Evolutionary conservation across 2,113 vertebrate genomes (phyloP), one percentile per base, ranked within the genome.

Genomic region (Odobenus rosmarus): DNA sequence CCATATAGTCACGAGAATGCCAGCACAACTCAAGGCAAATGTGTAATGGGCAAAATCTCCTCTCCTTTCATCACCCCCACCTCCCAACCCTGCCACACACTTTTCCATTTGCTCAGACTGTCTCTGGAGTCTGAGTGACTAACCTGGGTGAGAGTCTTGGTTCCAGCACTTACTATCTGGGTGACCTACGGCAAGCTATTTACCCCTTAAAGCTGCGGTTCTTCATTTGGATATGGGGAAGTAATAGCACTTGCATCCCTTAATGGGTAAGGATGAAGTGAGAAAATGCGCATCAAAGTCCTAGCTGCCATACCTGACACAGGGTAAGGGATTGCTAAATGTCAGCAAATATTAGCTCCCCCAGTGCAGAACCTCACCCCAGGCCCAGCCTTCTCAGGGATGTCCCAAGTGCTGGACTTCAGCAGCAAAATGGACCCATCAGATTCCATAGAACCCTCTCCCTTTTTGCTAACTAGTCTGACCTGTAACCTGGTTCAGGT

Each of bases 31-130:
- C 3, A 59, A 80, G 21, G 31, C 33, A 88, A 88, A 51, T 51
- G 15, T 39, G 4, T 84, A 67, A 26, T 9, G 46, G 46, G 55
- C n/a, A 81, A 93, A 64, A 31, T 76, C 74, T 39, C 26, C 53
- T 80, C 19, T 14, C 2, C 18, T 71, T 85, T 81, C 51, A 74
- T 33, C 64, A 18, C 28, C 36, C 3, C 12, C 15, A 19, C 28
- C 7, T 26, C 5, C 16, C 7, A 3, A 1, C 5, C 19, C 6
- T 1, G 16, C 5, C 57, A n/a, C 14, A 51, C 19, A 23, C 0
- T 11, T 67, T 61, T 80, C 57, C 11, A 24, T 59, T 24, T n/a
- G 24, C 19, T 86, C 72, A 91, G 64, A 31, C 28, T 64, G 6
- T 55, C 69, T 80, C 42, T 49, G 21, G 55, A 80, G 15, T n/a